Conservation (phyloP, 2,888 invertebrate genomes). For the Gryllus longicercus region DNA sequence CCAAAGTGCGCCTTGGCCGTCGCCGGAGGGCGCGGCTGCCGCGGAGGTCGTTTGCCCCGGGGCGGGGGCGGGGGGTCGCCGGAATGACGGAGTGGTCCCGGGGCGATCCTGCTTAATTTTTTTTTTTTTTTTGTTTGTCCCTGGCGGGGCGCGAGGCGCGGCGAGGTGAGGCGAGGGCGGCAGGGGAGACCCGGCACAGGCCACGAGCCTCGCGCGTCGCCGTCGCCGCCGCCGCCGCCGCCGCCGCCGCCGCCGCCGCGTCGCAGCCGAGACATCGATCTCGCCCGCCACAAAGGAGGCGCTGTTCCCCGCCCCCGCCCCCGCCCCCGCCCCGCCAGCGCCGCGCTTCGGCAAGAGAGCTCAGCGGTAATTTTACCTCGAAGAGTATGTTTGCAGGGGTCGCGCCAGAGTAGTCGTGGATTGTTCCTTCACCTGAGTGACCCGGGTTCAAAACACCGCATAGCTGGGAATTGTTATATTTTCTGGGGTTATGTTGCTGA, state of each 20-base stretch:
- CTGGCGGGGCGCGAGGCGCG: not conserved
- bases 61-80: not conserved
- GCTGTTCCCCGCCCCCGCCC: not conserved
- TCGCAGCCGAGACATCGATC: not conserved
- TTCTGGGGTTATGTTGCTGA: no score
- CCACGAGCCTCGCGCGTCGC: not conserved
- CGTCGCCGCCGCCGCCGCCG: not conserved
- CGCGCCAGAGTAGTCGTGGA: no score
- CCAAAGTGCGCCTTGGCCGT: no score
- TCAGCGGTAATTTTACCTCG: no score
- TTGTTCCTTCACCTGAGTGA: no score
- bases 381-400: no score
- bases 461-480: no score
- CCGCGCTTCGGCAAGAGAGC: no score
- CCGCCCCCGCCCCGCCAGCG: no score
- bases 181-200: not conserved
- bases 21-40: not conserved
- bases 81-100: slow-evolving; percentile 8
- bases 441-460: no score
- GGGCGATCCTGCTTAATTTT: not conserved
- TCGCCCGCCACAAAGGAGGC: not conserved
- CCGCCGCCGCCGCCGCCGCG: not conserved
- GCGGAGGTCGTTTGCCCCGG: not conserved
- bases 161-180: not conserved
- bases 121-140: not conserved